Conservation (phyloP, 2,797 vertebrate genomes). For the Avahi laniger region DNA sequence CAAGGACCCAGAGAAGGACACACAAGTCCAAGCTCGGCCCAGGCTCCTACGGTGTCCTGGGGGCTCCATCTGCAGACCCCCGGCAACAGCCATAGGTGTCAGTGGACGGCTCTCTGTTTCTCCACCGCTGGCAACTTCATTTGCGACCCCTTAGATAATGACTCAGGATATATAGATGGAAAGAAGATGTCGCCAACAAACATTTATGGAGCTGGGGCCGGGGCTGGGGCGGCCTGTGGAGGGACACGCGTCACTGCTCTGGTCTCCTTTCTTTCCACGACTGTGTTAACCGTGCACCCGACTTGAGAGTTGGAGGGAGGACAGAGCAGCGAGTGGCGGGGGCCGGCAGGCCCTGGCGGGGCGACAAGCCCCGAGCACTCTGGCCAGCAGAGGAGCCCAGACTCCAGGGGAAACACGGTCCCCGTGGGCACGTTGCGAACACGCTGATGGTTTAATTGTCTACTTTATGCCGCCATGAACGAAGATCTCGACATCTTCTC, state of each 20-base stretch:
- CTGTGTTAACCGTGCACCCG: neutral
- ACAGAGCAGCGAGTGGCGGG: neutral
- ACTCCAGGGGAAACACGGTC: fast-evolving
- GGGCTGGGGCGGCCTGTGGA: fast-evolving
- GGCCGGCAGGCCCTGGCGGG: neutral
- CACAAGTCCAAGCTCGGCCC: neutral
- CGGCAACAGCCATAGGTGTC: slow-evolving; percentile 34
- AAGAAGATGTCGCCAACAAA: slow-evolving; percentile 73
- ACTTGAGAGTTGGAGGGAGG: neutral
- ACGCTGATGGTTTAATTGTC: neutral
- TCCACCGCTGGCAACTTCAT: slow-evolving; percentile 50
- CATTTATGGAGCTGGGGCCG: slow-evolving; percentile 66
- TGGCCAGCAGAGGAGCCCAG: neutral
- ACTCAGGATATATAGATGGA: slow-evolving; percentile 47
- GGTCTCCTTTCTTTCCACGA: neutral
- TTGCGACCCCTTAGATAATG: slow-evolving; percentile 63
- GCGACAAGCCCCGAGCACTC: fast-evolving
- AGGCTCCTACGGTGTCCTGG: neutral
- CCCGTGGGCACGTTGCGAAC: neutral
- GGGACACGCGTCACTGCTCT: neutral
- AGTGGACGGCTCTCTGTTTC: slow-evolving; percentile 66
- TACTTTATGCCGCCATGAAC: neutral
- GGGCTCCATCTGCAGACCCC: slow-evolving; percentile 51
- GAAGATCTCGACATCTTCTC: neutral
- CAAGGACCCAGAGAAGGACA: neutral